Evolutionary conservation across 2,888 invertebrate genomes (phyloP).

Genomic region (Rhaphigaster nebulosa): DNA sequence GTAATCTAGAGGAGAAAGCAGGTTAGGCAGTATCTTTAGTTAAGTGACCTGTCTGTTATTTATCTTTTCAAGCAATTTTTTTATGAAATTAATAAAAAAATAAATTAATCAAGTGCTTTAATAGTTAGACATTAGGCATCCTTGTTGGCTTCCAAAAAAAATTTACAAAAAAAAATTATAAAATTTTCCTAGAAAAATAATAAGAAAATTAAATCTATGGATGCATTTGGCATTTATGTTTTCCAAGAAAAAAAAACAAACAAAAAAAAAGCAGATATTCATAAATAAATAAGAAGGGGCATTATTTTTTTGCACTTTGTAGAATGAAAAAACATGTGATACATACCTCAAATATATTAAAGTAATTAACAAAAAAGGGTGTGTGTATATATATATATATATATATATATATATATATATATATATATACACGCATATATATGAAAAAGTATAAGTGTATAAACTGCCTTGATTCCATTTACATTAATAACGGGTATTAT

Average conservation of each 20-base stretch:
- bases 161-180: not conserved
- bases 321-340: constrained; percentile 23
- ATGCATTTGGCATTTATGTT: constrained; percentile 36
- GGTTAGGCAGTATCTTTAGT: not conserved
- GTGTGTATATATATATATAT: too few species aligned
- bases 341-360: constrained; percentile 23
- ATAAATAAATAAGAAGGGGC: constrained; percentile 39
- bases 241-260: not conserved
- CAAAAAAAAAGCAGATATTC: not conserved
- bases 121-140: constrained; percentile 40
- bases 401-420: too few species aligned
- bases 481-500: constrained; percentile 54
- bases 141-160: not conserved
- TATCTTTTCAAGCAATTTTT: not conserved
- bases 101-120: constrained; percentile 5
- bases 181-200: not conserved
- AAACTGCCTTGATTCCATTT: constrained; percentile 33
- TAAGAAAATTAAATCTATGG: not conserved
- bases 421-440: too few species aligned
- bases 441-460: not conserved
- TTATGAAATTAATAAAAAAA: not conserved
- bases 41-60: not conserved
- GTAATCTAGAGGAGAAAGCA: not conserved
- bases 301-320: constrained; percentile 37
- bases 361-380: not conserved